A percentile compares a stretch with the other conserved stretches of the same genome.
Conservation (phyloP, 2,113 vertebrate genomes). For the Raja brachyura region DNA sequence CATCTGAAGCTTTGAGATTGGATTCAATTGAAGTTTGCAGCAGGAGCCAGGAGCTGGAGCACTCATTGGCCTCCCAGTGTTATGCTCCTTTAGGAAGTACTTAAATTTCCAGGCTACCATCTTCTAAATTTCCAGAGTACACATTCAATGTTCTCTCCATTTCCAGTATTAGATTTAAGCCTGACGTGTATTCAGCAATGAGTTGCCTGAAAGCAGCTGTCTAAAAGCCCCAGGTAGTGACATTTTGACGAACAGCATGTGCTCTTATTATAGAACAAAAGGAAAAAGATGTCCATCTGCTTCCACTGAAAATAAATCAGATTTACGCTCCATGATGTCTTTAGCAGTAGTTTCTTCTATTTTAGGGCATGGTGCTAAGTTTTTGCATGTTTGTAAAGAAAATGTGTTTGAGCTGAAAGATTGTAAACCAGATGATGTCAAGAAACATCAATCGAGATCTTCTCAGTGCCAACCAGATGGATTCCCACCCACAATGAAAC, state of each 20-base stretch:
- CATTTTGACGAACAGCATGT: background rate
- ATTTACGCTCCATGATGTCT: background rate
- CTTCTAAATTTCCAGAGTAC: background rate
- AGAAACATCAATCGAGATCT: background rate
- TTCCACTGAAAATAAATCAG: background rate
- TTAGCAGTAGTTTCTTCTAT: background rate
- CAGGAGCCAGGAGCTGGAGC: no score
- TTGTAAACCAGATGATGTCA: background rate
- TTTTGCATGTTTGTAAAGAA: slow-evolving; percentile 1
- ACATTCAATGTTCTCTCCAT: background rate
- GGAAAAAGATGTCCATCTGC: background rate
- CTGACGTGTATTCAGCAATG: background rate
- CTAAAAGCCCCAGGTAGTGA: slow-evolving; percentile 19
- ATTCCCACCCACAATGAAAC: background rate
- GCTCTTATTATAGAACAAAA: background rate
- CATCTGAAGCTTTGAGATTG: no score
- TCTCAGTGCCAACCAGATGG: background rate
- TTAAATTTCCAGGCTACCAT: background rate
- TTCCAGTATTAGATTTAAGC: slow-evolving; percentile 1
- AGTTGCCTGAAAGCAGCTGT: background rate
- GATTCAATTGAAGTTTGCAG: no score
- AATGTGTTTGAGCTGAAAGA: background rate
- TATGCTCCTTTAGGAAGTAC: no score
- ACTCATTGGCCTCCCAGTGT: no score
- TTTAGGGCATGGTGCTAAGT: background rate